A percentile compares a stretch with the other conserved stretches of the same genome.
Evolutionary conservation across 2,888 invertebrate genomes (phyloP).

Genomic region (Arge pagana): DNA sequence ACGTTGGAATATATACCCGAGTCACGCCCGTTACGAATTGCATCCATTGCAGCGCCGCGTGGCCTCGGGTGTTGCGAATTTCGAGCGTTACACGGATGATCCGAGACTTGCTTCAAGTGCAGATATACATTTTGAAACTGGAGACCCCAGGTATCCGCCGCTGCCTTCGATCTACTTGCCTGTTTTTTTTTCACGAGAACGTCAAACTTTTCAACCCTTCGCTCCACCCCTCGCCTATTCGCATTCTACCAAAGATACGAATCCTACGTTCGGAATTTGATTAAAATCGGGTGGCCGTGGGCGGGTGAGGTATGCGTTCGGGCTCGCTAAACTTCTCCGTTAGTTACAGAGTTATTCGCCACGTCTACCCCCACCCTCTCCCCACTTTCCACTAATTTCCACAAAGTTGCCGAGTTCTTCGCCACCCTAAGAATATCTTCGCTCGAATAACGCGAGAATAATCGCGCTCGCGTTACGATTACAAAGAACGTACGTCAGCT

Average conservation of each 20-base stretch:
- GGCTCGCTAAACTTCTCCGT: conserved; percentile 13
- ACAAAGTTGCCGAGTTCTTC: conserved; percentile 8
- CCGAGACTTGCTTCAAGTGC: no score
- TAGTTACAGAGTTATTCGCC: conserved; percentile 21
- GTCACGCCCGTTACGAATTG: conserved; percentile 17
- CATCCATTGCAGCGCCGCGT: neutral
- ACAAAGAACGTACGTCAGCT: no score
- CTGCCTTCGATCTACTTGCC: no score
- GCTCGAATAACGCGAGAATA: conserved; percentile 1
- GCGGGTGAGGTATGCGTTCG: conserved; percentile 12
- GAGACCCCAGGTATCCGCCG: no score
- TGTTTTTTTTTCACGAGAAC: conserved; percentile 4
- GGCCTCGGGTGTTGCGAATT: conserved; percentile 1
- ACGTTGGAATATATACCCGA: conserved; percentile 7
- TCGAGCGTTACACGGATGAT: no score
- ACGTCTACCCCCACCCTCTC: neutral
- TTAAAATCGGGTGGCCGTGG: conserved; percentile 14
- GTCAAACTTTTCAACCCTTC: conserved; percentile 9
- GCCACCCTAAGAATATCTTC: no score
- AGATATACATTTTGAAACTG: no score
- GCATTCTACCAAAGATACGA: conserved; percentile 13
- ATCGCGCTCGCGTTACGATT: no score
- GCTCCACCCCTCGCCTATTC: conserved; percentile 9
- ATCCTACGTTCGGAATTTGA: conserved; percentile 18
- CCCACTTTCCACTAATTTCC: no score